Conservation (phyloP, 92 coral and sea anemone genomes). For the Diadumene lineata region DNA sequence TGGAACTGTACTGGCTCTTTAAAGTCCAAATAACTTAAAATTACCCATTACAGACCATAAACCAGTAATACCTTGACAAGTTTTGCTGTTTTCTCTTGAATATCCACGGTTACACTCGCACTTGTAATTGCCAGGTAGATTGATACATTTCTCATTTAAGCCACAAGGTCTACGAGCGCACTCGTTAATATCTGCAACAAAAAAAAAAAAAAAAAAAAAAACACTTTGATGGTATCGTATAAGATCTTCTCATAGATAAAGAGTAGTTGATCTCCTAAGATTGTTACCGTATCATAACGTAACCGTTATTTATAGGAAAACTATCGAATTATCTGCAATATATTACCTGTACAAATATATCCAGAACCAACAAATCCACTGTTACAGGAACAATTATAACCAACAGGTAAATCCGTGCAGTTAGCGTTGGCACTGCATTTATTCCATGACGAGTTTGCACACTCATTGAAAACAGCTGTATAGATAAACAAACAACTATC, state of each 20-base stretch:
- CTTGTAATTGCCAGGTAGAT: constrained; percentile 21
- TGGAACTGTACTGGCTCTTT: too few species aligned
- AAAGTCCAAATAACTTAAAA: too few species aligned
- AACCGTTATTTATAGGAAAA: neutral
- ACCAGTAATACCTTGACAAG: constrained; percentile 15
- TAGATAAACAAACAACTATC: neutral
- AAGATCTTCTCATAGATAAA: too few species aligned
- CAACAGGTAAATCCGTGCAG: constrained; percentile 1
- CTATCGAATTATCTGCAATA: neutral
- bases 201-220: constrained; percentile 1
- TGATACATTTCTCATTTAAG: constrained; percentile 37
- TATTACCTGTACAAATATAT: constrained; percentile 26
- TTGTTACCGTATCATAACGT: too few species aligned
- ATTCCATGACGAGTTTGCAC: neutral
- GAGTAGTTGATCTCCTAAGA: too few species aligned
- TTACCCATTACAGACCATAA: neutral
- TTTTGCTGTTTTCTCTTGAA: constrained; percentile 1
- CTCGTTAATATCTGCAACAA: constrained; percentile 41
- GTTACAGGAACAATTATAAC: constrained; percentile 16
- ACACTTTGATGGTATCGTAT: neutral
- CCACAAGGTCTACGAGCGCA: constrained; percentile 34
- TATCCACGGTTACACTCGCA: constrained; percentile 37
- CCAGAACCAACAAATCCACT: constrained; percentile 33
- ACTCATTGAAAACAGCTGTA: constrained; percentile 12
- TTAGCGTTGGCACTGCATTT: constrained; percentile 11